Evolutionary conservation across 2,113 vertebrate species (phyloP).

Genomic region (Entelurus aequoreus): DNA sequence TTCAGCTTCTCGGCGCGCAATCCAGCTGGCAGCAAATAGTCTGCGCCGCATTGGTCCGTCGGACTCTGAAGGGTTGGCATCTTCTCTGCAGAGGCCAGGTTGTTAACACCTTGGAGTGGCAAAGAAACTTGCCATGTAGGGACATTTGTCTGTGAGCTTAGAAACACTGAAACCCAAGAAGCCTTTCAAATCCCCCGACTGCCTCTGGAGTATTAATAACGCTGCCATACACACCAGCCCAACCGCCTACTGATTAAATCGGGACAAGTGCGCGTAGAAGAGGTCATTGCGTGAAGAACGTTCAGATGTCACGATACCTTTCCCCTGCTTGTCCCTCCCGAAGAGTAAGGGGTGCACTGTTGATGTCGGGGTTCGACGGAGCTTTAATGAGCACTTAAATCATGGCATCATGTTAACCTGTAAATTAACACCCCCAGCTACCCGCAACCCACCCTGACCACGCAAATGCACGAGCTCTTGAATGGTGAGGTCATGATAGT

Average conservation of each 20-base stretch:
- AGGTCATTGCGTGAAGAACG: conserved; percentile 6
- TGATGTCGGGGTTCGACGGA: conserved; percentile 43
- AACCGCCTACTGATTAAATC: conserved; percentile 38
- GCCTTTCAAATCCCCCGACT: conserved; percentile 55
- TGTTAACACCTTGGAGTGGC: conserved; percentile 42
- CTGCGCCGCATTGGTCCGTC: conserved; percentile 17
- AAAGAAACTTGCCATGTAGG: conserved; percentile 63
- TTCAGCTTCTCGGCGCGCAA: conserved; percentile 5
- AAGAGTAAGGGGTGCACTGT: conserved; percentile 17
- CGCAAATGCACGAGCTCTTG: conserved; percentile 58
- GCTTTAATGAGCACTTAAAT: conserved; percentile 43
- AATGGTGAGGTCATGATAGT: conserved; percentile 67
- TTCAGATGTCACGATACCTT: conserved; percentile 3
- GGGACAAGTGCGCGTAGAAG: conserved; percentile 26
- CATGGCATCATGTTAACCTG: conserved; percentile 62
- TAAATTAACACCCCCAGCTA: conserved; percentile 55
- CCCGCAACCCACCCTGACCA: conserved; percentile 27
- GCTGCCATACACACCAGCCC: conserved; percentile 25
- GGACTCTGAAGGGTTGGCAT: conserved; percentile 31
- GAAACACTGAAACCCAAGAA: conserved; percentile 69
- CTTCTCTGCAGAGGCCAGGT: conserved; percentile 30
- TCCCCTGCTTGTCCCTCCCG: not conserved
- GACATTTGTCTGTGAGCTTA: conserved; percentile 65
- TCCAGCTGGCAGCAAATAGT: conserved; percentile 12
- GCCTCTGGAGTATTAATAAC: conserved; percentile 67